These are phyloP conservation scores for Euzetes globulus DNA, from an alignment of 2,888 invertebrate species.

Conservation along the genomic window DNA sequence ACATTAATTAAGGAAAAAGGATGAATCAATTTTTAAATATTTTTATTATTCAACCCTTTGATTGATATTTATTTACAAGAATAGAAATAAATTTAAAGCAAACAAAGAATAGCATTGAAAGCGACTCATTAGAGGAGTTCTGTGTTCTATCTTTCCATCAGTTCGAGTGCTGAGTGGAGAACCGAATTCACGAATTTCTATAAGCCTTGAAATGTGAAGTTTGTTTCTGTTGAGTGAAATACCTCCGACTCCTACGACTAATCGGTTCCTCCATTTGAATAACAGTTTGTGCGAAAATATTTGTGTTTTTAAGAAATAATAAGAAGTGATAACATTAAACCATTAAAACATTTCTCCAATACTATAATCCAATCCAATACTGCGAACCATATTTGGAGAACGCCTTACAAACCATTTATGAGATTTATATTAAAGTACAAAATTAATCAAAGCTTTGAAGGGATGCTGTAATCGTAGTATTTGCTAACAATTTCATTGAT, in stretches of 20 bases:
- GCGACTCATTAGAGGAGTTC: background rate
- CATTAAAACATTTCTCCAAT: background rate
- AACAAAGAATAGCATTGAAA: slow-evolving; percentile 11
- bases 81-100: background rate
- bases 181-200: background rate
- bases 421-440: background rate
- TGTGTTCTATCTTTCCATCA: background rate
- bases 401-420: slow-evolving; percentile 12
- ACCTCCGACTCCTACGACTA: background rate
- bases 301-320: background rate
- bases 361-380: background rate
- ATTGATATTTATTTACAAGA: background rate
- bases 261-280: background rate
- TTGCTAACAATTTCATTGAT: slow-evolving; percentile 8
- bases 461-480: slow-evolving; percentile 4
- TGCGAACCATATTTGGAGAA: slow-evolving; percentile 1
- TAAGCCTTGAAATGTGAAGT: slow-evolving; percentile 2
- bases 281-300: background rate
- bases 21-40: background rate
- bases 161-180: background rate
- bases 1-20: background rate
- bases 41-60: no score
- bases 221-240: background rate
- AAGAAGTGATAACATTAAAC: background rate
- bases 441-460: background rate